Evolutionary conservation across 2,113 vertebrate species (phyloP).

Genomic region (Ifrita kowaldi): DNA sequence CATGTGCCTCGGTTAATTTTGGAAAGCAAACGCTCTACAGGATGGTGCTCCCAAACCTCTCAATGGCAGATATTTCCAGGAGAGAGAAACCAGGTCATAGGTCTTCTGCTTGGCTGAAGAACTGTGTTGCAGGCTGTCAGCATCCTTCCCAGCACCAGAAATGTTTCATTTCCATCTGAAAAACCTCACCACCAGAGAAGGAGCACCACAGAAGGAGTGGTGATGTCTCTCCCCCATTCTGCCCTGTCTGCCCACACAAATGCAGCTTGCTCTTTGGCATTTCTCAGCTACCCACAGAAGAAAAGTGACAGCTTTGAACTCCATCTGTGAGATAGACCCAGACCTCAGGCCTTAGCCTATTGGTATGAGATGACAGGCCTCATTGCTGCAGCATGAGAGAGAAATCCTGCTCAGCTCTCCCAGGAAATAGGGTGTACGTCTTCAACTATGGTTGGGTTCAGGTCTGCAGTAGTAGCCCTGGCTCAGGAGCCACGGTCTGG

Average conservation of each 20-base stretch:
- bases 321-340: background rate
- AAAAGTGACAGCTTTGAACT: background rate
- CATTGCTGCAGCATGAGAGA: background rate
- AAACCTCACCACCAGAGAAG: background rate
- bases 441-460: background rate
- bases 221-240: accelerated
- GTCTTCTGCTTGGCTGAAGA: background rate
- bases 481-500: background rate
- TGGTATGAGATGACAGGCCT: background rate
- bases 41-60: background rate
- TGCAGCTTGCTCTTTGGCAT: background rate
- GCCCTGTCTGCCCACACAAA: background rate
- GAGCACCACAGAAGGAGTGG: background rate
- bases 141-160: background rate
- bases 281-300: background rate
- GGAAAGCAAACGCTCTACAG: background rate
- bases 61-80: background rate
- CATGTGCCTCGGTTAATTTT: accelerated
- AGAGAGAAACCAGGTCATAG: background rate
- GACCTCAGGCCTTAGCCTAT: background rate
- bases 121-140: background rate
- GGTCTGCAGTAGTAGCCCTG: background rate
- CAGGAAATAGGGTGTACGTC: accelerated
- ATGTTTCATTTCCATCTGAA: background rate
- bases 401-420: background rate